Conservation (phyloP, 2,888 invertebrate species). For the Colostygia pectinataria region DNA sequence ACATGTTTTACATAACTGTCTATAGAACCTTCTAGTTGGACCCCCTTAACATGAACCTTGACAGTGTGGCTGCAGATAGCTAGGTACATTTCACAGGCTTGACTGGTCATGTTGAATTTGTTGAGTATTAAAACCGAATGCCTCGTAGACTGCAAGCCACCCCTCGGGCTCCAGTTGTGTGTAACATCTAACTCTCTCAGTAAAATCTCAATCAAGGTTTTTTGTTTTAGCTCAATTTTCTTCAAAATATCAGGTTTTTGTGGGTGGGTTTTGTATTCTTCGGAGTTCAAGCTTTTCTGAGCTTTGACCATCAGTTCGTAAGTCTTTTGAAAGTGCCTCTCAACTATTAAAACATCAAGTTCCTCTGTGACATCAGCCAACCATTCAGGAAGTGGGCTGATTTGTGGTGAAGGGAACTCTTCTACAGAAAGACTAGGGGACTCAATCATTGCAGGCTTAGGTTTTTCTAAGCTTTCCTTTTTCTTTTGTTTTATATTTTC, state of each 20-base stretch:
- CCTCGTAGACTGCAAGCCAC: constrained; percentile 92
- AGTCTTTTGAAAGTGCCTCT: constrained; percentile 97
- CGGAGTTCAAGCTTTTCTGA: constrained; percentile 65
- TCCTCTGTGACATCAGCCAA: constrained; percentile 95
- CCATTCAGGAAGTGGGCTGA: constrained; percentile 89
- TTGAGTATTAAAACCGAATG: constrained; percentile 93
- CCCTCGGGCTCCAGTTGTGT: constrained; percentile 95
- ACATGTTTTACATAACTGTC: constrained; percentile 91
- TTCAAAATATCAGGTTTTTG: constrained; percentile 66
- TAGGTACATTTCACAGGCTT: constrained; percentile 92
- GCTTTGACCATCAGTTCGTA: constrained; percentile 88
- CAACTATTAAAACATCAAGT: constrained; percentile 96
- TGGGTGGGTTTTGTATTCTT: constrained; percentile 69
- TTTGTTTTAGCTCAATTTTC: constrained; percentile 88
- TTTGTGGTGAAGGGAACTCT: constrained; percentile 69
- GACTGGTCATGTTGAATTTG: constrained; percentile 85
- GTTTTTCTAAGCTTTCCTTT: constrained; percentile 67
- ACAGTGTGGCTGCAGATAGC: constrained; percentile 91
- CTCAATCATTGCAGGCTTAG: constrained; percentile 66
- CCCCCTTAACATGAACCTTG: constrained; percentile 90
- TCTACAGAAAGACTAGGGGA: constrained; percentile 77
- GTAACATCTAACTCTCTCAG: constrained; percentile 94
- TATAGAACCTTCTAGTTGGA: constrained; percentile 91
- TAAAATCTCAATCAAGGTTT: constrained; percentile 91
- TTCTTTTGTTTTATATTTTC: constrained; percentile 84